These are phyloP conservation scores for Chelonus formosanus DNA, from an alignment of 2,888 invertebrate species.

Conservation along the genomic window DNA sequence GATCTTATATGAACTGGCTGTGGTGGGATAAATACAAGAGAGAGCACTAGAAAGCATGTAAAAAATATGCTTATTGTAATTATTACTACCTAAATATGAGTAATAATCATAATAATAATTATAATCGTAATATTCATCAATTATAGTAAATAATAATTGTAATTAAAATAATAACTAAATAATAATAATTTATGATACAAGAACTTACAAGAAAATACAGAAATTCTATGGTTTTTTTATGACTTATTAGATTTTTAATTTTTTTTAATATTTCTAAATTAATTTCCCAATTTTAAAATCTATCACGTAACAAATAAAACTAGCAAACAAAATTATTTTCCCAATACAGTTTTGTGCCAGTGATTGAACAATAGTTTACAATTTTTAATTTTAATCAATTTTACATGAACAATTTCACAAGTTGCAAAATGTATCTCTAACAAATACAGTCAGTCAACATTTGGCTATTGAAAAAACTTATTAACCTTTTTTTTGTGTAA, in stretches of 20 bases:
- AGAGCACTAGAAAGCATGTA: constrained; percentile 59
- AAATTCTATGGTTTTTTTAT: constrained; percentile 41
- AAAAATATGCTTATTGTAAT: constrained; percentile 64
- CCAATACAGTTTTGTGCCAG: constrained; percentile 26
- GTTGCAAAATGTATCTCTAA: constrained; percentile 33
- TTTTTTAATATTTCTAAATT: constrained; percentile 26
- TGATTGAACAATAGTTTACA: constrained; percentile 13
- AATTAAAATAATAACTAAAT: constrained; percentile 36
- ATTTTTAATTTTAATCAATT: constrained; percentile 34
- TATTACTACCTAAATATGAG: constrained; percentile 58
- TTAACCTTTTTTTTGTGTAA: constrained; percentile 31
- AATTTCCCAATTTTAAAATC: background rate
- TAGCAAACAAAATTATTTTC: background rate
- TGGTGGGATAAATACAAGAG: constrained; percentile 38
- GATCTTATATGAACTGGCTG: constrained; percentile 16
- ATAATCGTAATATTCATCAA: constrained; percentile 6
- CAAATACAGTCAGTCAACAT: constrained; percentile 38
- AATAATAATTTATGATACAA: constrained; percentile 26
- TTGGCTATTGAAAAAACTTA: constrained; percentile 36
- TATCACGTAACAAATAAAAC: no score
- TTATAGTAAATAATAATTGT: constrained; percentile 57
- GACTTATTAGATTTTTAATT: constrained; percentile 40
- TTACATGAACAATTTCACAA: constrained; percentile 39
- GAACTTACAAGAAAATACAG: constrained; percentile 47
- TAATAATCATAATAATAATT: constrained; percentile 56